A percentile compares a stretch with the other conserved stretches of the same genome.
Evolutionary conservation across 1,140 invertebrate species (phyloP).

Genomic region (Diabrotica undecimpunctata): DNA sequence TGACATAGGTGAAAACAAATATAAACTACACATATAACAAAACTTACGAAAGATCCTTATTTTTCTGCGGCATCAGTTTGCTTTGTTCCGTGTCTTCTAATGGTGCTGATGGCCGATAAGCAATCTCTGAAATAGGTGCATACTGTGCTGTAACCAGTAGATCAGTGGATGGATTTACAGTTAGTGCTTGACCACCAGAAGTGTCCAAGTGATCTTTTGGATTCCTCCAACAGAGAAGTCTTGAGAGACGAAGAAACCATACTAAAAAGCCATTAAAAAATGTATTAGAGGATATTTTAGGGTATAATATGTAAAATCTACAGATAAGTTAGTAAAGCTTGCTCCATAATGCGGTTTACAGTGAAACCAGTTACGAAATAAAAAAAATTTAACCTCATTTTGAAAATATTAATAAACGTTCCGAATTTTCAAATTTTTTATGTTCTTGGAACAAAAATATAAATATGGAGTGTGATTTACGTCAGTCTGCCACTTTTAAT

Average conservation of each 20-base stretch:
- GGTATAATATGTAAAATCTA: too few relatives aligned
- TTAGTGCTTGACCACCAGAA: conserved; percentile 40
- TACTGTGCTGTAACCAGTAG: conserved; percentile 65
- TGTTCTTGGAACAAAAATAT: too few relatives aligned
- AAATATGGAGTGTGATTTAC: too few relatives aligned
- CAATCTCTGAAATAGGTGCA: conserved; percentile 63
- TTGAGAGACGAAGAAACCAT: conserved; percentile 39
- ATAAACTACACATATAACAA: neutral
- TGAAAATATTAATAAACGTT: too few relatives aligned
- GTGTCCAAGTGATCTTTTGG: conserved; percentile 39
- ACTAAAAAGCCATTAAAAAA: conserved; percentile 26
- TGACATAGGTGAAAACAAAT: too few relatives aligned
- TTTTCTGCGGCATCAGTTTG: conserved; percentile 62
- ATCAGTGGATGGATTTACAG: conserved; percentile 66
- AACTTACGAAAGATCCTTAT: conserved; percentile 53
- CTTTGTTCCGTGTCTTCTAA: conserved; percentile 61
- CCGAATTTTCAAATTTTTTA: too few relatives aligned
- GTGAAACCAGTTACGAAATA: too few relatives aligned
- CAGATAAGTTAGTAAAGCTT: too few relatives aligned
- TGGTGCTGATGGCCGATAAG: conserved; percentile 56
- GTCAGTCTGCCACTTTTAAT: too few relatives aligned
- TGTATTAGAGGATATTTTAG: neutral
- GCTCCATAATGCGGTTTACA: too few relatives aligned
- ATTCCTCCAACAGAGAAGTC: conserved; percentile 38
- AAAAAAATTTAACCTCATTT: too few relatives aligned